Evolutionary conservation across 2,888 invertebrate species (phyloP), one percentile per base, ranked within the genome.

Genomic region (Marasmarcha lunaedactyla): DNA sequence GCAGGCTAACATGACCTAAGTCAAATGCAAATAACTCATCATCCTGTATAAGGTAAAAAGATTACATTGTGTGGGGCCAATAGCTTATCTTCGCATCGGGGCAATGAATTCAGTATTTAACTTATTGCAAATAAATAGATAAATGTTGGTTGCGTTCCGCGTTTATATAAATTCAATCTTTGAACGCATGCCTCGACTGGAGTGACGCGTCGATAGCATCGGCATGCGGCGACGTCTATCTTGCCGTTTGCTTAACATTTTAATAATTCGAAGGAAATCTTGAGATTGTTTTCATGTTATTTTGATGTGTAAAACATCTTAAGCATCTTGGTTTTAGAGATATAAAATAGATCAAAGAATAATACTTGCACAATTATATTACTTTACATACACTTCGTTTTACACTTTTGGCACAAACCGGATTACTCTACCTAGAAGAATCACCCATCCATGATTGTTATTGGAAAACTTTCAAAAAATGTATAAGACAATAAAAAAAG

Each of bases 91-190:
- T 54, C 50, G 55, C 58, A 79, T 79, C 73, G 71, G 53, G 47
- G 54, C 59, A 72, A 71, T 68, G 67, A 70, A 63, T 65, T 63
- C 65, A 67, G 59, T 59, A 63, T 77, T 73, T 77, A 78, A 78
- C 76, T 79, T 79, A 79, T 79, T 65, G 78, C 70, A 73, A 77
- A 77, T 76, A 71, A 76, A 70, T 66, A 74, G 74, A 74, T 76
- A 78, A 71, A 77, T 71, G 63, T 64, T 57, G 50, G 57, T 49
- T 50, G 58, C 69, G 64, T 73, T 78, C 78, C 78, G 79, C 77
- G 76, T 79, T 76, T 74, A 68, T 62, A 56, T 63, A 60, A 63
- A 61, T 60, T 55, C 49, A 57, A 48, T 35, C 46, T 45, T 46
- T 49, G 47, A 47, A 46, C 52, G 44, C 59, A 52, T 52, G 52